Base-by-base conservation (phyloP, 2,113 vertebrate species). In the Lagenorhynchus albirostris region DNA sequence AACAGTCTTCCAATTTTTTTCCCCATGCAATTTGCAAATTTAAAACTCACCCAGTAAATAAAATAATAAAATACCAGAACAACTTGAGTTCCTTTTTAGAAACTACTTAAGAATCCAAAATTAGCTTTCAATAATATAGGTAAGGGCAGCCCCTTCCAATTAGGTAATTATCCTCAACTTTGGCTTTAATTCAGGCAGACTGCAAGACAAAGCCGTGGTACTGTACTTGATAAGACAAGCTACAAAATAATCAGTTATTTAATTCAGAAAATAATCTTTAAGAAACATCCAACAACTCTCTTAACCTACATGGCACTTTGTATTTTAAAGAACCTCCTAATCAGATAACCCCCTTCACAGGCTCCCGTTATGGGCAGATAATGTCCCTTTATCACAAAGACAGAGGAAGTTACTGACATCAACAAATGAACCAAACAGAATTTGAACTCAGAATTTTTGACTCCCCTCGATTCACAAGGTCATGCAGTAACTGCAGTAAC, bases 81-180 rank as follows among this genome's bases (percentile, higher is more conserved):
- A 23, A 65, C 25, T 10, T 74, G 9, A 85, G 63, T 73, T 84
- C 31, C 60, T 86, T 77, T 82, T 65, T 17, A 92, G 53, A 60
- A 25, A 95, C n/a, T n/a, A 68, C 21, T 73, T 91, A 74, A 73
- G 55, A 76, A 68, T 77, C 20, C n/a, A 91, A 95, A 94, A 93
- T 80, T 76, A 93, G 74, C 67, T 91, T 94, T 55, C n/a, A 58
- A 33, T 33, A 36, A 2, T 47, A 71, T 4, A 82, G 38, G 26
- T 91, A 84, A 71, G 33, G 33, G 10, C 62, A 41, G 58, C 26
- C 47, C 71, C 95, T 90, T 89, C 65, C 65, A 87, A 36, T 36
- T 89, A 70, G 44, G n/a, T 58, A 89, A 89, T 79, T 91, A 89
- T 36, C n/a, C 21, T 65, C 70, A 80, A 91, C 31, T 87, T 74